Evolutionary conservation across 2,888 invertebrate genomes (phyloP), one percentile per base, ranked within the genome.

Genomic region (Polyommatus icarus): DNA sequence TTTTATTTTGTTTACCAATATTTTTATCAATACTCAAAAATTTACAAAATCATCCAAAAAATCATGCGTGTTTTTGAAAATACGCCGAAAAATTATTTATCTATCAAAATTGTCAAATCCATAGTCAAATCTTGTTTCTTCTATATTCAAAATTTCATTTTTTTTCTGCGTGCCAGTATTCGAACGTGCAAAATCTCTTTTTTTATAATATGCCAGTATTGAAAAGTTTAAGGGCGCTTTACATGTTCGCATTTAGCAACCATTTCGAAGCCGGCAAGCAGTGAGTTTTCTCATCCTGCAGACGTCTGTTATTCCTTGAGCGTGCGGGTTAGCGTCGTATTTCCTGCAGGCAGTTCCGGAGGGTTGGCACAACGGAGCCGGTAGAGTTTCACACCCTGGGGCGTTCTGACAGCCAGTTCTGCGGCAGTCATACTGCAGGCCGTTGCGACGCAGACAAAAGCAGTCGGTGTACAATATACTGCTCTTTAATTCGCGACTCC

Each of bases 351-450:
- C 92, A 46, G 87, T 83, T 20, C 83, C 82, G 0, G 93, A 87
- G 1, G 93, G 92, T 75, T 83, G 84, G 77, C 93, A 94, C 0
- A 86, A 76, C 1, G 93, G 93, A 0, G 88, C 87, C 15, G 93
- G 93, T 57, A 87, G 77, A 3, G 79, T 80, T 71, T 86, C 82
- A 80, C 93, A 94, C 4, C 87, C 85, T 0, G 90, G 85, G 1
- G 90, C 90, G 76, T 88, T 88, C 80, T 93, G 93, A 82, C 95
- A 95, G 54, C 92, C 93, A 77, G 87, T 92, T 79, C 95, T 88
- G 12, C 91, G 92, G 81, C 95, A 95, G 78, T 94, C 93, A 79
- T 94, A 94, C 82, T 95, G 95, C 46, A 95, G 85, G 0, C 95
- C 95, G 82, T 95, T 95, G 78, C 95, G 89, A 40, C 95, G 94